Evolutionary conservation across 2,797 vertebrate species (phyloP).

Genomic region (Somateria mollissima): DNA sequence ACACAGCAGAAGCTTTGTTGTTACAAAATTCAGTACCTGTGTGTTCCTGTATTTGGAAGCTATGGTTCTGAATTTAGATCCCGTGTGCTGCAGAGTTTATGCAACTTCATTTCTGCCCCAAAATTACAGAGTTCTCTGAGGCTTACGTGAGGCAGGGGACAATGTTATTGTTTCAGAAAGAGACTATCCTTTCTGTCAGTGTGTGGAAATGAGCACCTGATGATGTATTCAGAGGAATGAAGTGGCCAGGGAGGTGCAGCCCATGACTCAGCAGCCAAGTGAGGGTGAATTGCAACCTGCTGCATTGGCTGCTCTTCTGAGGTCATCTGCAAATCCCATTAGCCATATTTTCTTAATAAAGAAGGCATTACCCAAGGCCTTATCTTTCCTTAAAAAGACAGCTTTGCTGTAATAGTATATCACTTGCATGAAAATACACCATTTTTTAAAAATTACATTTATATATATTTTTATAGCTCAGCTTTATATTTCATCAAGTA

Average conservation of each 20-base stretch:
- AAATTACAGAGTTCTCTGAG: background rate
- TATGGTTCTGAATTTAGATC: background rate
- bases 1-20: background rate
- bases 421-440: background rate
- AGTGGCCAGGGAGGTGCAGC: background rate
- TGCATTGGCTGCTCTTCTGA: background rate
- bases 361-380: background rate
- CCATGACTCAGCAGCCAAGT: background rate
- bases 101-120: background rate
- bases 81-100: background rate
- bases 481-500: background rate
- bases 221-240: background rate
- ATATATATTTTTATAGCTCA: background rate
- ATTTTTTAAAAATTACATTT: background rate
- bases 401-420: background rate
- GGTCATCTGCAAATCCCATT: constrained; percentile 27
- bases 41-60: background rate
- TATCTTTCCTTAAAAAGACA: background rate
- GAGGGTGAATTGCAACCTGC: background rate
- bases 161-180: background rate
- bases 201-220: background rate
- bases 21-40: background rate
- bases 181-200: background rate
- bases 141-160: background rate
- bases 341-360: background rate